Evolutionary conservation across 1,140 invertebrate genomes (phyloP).

Genomic region (Drosophila kohkoa): DNA sequence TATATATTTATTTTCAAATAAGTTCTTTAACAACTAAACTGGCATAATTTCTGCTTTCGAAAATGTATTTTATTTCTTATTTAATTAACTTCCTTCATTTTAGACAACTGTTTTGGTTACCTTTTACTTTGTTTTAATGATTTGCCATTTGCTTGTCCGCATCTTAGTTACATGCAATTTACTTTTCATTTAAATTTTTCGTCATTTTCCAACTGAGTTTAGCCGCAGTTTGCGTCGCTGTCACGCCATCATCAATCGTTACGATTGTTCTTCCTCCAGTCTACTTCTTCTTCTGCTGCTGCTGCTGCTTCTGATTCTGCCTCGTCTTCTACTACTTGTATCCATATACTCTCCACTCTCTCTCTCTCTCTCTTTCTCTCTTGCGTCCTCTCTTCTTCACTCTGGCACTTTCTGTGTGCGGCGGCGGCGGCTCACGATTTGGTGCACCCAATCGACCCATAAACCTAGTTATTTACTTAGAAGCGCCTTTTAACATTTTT

Average conservation of each 20-base stretch:
- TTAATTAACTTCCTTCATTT: not conserved
- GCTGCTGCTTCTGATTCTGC: no score
- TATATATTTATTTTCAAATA: no score
- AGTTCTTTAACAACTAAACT: no score
- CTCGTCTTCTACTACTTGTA: no score
- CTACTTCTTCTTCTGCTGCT: not conserved
- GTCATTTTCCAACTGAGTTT: not conserved
- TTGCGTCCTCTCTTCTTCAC: not conserved
- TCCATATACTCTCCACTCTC: not conserved
- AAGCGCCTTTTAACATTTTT: conserved; percentile 81
- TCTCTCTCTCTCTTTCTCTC: not conserved
- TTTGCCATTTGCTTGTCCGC: not conserved
- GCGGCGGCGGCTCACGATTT: conserved; percentile 69
- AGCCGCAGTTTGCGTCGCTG: not conserved
- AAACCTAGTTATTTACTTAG: conserved; percentile 84
- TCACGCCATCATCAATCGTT: not conserved
- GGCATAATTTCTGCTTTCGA: no score
- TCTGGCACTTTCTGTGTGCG: conserved; percentile 47
- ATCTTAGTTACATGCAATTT: not conserved
- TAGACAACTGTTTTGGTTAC: not conserved
- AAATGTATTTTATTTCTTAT: no score
- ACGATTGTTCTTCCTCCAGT: not conserved
- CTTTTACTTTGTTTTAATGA: not conserved
- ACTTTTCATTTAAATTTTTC: not conserved
- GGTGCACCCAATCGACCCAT: conserved; percentile 84